phyloP scores from a whole-genome alignment of 2,888 invertebrate species.

The Lymantria dispar region DNA sequence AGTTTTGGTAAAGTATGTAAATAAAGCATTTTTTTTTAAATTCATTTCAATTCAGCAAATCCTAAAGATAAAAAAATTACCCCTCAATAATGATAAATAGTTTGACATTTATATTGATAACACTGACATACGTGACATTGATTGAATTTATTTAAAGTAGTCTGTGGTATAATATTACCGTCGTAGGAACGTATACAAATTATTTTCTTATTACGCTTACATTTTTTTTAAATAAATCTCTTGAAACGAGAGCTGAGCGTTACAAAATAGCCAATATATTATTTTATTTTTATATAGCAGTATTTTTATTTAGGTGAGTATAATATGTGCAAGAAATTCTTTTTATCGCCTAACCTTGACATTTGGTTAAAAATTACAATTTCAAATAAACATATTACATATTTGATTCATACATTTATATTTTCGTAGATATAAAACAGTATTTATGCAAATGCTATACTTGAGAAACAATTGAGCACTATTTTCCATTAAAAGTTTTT shows the following conservation, averaged over 20 bases:
- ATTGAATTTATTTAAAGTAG: too few species aligned
- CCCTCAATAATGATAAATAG: too few species aligned
- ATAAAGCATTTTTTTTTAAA: too few species aligned
- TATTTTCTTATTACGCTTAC: too few species aligned
- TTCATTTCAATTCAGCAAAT: too few species aligned
- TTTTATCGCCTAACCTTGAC: constrained; percentile 50
- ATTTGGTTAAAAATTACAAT: constrained; percentile 26
- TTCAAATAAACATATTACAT: not conserved
- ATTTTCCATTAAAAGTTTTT: not conserved
- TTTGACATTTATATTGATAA: too few species aligned
- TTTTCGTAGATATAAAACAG: not conserved
- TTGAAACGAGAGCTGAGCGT: not conserved
- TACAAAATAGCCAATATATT: not conserved
- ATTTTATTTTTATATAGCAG: not conserved
- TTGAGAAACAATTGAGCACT: not conserved
- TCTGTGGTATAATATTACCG: too few species aligned
- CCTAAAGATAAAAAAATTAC: too few species aligned
- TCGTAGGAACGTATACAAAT: too few species aligned
- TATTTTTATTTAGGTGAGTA: not conserved
- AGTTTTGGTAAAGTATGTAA: too few species aligned
- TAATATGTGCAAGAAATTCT: not conserved
- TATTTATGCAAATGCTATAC: not conserved
- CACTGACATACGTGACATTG: too few species aligned
- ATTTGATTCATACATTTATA: not conserved
- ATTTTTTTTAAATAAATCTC: not conserved